Base-by-base conservation (phyloP, 2,888 invertebrate species). In the Ichneumoninae sp. region DNA sequence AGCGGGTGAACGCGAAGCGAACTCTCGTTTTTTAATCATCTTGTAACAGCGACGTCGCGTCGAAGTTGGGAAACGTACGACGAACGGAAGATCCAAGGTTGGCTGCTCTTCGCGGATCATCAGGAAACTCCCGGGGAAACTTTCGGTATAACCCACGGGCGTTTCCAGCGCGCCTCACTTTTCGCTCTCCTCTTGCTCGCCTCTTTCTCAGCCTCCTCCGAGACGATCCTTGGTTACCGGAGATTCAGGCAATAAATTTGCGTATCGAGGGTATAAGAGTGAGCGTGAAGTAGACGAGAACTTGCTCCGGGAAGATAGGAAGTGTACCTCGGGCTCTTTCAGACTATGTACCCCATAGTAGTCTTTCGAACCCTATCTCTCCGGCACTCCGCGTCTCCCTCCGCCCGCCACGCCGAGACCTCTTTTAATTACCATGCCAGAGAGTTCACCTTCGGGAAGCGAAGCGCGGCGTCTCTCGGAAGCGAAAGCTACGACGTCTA, bases 351-450 rank as follows among this genome's bases (percentile, higher is more conserved):
- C 50, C 44, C 66, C 44, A 47, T 66, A 65, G 74, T n/a, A 69
- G 62, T 79, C 36, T 66, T 50, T 62, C 66, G 54, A 40, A 40
- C 22, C 36, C 44, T 3, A 44, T 44, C 44, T 44, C 44, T 44
- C 16, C 1, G 52, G 36, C 75, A 60, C 26, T 22, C 74, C 40
- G 50, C 19, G 33, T 74, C 47, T 33, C 6, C 22, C n/a, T 22
- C 16, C 22, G 10, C n/a, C 33, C 22, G 36, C 44, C 60, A 66
- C 62, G 1, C 54, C 36, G 81, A 78, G 71, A 79, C 74, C 69
- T 86, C 76, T 87, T 87, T 87, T 84, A 87, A 87, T 87, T 86
- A 86, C 83, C 79, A 70, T 75, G 75, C 74, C 68, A 71, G 22
- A 26, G 80, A 77, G 76, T 86, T 86, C 76, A 84, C 80, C 77